Percentiles rank a stretch among this genome's conserved stretches.
Conservation (phyloP, 1,140 invertebrate species). For the Heliconius eleuchia region DNA sequence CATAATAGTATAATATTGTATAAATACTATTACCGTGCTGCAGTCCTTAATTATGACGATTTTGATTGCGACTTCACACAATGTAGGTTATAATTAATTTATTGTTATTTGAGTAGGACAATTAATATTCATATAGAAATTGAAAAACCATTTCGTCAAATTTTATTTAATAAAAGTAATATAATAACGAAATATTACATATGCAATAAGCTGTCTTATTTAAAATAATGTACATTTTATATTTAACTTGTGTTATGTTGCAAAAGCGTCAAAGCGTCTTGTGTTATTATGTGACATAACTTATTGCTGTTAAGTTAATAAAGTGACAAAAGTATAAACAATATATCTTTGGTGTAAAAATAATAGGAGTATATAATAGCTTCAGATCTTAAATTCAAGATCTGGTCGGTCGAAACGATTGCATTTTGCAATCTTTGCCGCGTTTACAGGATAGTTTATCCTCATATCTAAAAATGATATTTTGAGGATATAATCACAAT, state of each 20-base stretch:
- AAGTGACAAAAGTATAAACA: constrained; percentile 74
- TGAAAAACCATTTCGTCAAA: constrained; percentile 44
- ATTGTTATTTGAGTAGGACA: neutral
- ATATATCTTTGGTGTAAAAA: constrained; percentile 73
- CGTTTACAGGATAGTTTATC: constrained; percentile 79
- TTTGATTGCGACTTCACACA: neutral
- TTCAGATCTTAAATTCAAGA: constrained; percentile 73
- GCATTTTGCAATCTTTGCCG: constrained; percentile 70
- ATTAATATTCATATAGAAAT: constrained; percentile 31
- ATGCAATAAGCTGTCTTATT: constrained; percentile 74
- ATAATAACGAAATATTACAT: constrained; percentile 58
- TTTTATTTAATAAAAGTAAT: constrained; percentile 70
- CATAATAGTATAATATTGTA: too few species aligned
- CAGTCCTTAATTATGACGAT: too few species aligned
- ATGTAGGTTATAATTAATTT: too few species aligned
- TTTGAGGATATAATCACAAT: constrained; percentile 71
- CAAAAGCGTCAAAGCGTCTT: constrained; percentile 72
- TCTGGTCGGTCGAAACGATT: constrained; percentile 80
- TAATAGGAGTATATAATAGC: constrained; percentile 58
- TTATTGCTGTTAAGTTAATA: constrained; percentile 60
- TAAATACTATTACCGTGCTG: too few species aligned
- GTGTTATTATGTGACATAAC: constrained; percentile 61
- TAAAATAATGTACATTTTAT: constrained; percentile 51
- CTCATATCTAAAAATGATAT: constrained; percentile 58
- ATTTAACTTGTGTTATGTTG: constrained; percentile 43